Evolutionary conservation across 2,888 invertebrate genomes (phyloP), one percentile per base, ranked within the genome.

Genomic region (Troides helena): DNA sequence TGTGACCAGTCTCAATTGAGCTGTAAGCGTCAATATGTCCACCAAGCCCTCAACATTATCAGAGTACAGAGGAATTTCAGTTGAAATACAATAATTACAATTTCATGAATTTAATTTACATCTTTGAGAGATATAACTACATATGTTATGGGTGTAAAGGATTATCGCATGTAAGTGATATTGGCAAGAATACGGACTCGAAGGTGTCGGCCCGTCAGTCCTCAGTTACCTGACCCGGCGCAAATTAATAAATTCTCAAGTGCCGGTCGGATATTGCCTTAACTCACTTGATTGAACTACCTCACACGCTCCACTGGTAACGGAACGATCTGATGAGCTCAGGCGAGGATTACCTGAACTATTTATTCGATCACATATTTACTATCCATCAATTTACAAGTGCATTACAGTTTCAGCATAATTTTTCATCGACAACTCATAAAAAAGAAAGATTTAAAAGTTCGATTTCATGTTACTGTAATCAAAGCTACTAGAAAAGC

Each of bases 211-310:
- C 36, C 50, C 57, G 25, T 43, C 46, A n/a, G 67, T 58, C 53
- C 64, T 36, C 10, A 60, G 60, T 64, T 68, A 64, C 68, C 64
- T 64, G 68, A 58, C 67, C 65, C 62, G 18, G 62, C 56, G 62
- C 69, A 69, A 69, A 65, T 69, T 62, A 66, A 62, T 66, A 66
- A 69, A 66, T 66, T 65, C 62, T 62, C 69, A 65, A 69, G 65
- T 66, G 68, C 64, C 64, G 62, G 65, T 65, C 65, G 65, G 65
- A 69, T 69, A 69, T 66, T 62, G 62, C 50, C 36, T 23, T 62
- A 69, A 66, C 65, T 69, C 69, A 62, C 65, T 69, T 58, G 61
- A 69, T 65, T 65, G 56, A 62, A 65, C 61, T 56, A n/a, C 36
- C 56, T 43, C 43, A 60, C 69, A 46, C 68, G 30, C 65, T 39